Base-by-base conservation (phyloP, 2,888 invertebrate genomes). In the Euzetes globulus region DNA sequence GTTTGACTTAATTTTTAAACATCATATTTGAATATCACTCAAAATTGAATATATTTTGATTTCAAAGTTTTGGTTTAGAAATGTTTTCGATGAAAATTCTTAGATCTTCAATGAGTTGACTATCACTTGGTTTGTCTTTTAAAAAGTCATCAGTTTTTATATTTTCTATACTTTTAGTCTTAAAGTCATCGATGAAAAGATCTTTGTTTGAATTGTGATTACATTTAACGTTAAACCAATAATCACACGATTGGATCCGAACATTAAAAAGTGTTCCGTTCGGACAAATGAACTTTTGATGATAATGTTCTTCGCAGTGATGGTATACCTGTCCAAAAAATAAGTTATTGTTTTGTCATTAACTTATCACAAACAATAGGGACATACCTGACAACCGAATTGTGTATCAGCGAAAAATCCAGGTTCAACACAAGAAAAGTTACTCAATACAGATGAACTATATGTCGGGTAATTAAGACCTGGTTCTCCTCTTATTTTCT, bases 291-390 rank as follows among this genome's bases (percentile, higher is more conserved):
- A 63, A 63, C 27, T 63, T 63, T 19, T 63, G 63, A 17, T 63
- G 63, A n/a, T 63, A 63, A 63, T 63, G n/a, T 29, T 37, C 27
- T 9, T 37, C 63, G 63, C 63, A 63, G 63, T 63, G 63, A 63
- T 63, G 63, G 63, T 63, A 63, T 4, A 63, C 37, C 63, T 63
- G 19, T 33, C 2, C 15, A 58, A 58, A 6, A 58, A 13, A 27
- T 1, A 6, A 27, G 3, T 58, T 27, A 58, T 5, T 22, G 1
- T 13, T 27, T 58, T 22, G 1, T 27, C 17, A 58, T 27, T 27
- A 1, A 58, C 6, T 58, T 2, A 27, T 58, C 17, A 5, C 11
- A 7, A n/a, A 11, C 5, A 41, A 41, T 6, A 9, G 7, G 11
- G 11, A 27, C 27, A 37, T 63, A 63, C 63, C 63, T 63, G 63